Conservation (phyloP, 1,140 invertebrate species). For the Diabrotica undecimpunctata region DNA sequence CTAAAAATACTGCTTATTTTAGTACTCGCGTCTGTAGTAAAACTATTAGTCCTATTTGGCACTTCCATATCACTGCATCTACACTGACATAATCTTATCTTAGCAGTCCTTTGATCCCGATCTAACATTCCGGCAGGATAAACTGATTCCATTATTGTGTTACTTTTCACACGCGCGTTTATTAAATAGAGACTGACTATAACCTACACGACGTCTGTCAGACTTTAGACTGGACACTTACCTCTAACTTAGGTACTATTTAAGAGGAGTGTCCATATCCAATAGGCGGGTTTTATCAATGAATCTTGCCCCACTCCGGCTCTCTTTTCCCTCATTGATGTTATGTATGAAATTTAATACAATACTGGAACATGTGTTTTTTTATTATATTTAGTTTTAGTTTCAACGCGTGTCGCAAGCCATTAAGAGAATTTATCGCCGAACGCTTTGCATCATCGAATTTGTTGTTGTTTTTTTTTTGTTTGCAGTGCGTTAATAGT, state of each 20-base stretch:
- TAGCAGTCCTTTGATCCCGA: conserved; percentile 39
- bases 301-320: conserved; percentile 17
- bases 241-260: conserved; percentile 22
- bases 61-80: conserved; percentile 18
- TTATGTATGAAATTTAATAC: conserved; percentile 3
- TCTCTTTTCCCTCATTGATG: background rate
- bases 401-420: background rate
- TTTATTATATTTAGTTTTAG: background rate
- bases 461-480: background rate
- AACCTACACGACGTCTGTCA: conserved; percentile 27
- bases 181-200: conserved; percentile 21
- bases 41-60: conserved; percentile 16
- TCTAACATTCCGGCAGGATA: conserved; percentile 40
- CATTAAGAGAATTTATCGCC: background rate
- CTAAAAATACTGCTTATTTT: background rate
- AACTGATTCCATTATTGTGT: conserved; percentile 12
- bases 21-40: conserved; percentile 4
- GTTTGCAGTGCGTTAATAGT: no score
- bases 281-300: conserved; percentile 18
- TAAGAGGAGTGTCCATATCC: conserved; percentile 26
- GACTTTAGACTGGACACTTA: conserved; percentile 28
- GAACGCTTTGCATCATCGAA: background rate
- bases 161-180: conserved; percentile 12
- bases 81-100: conserved; percentile 21
- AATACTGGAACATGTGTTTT: background rate